These are phyloP conservation scores for Actenoides lindsayi DNA, from an alignment of 2,113 vertebrate genomes.

Conservation along the genomic window DNA sequence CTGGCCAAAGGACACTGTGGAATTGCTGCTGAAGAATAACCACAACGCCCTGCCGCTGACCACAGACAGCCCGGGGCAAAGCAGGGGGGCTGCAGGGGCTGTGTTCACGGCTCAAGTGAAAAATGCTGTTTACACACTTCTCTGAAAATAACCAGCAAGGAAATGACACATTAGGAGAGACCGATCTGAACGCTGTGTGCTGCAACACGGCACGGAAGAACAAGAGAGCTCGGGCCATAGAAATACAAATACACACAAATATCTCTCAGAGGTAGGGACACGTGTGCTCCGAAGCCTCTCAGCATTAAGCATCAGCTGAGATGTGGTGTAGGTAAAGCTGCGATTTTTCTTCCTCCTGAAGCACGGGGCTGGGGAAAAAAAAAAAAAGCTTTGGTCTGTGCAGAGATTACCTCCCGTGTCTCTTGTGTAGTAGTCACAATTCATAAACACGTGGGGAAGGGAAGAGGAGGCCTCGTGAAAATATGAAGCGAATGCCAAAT, in stretches of 20 bases:
- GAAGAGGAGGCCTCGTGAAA: not conserved
- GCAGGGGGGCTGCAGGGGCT: too few species aligned
- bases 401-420: not conserved
- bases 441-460: not conserved
- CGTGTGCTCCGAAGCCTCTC: fast-evolving
- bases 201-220: not conserved
- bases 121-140: too few species aligned
- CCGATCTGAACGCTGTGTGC: not conserved
- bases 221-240: not conserved
- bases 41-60: too few species aligned
- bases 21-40: too few species aligned
- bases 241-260: not conserved
- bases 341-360: not conserved
- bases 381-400: not conserved
- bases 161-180: not conserved
- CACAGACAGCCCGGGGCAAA: too few species aligned
- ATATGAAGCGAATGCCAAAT: not conserved
- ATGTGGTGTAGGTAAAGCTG: not conserved
- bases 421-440: not conserved
- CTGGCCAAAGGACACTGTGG: too few species aligned
- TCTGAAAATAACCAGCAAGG: too few species aligned
- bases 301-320: not conserved
- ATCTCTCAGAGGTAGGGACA: not conserved
- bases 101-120: too few species aligned
- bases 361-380: not conserved